A percentile compares a stretch with the other conserved stretches of the same genome.
Evolutionary conservation across 2,113 vertebrate species (phyloP).

Genomic region (Etheostoma cragini): DNA sequence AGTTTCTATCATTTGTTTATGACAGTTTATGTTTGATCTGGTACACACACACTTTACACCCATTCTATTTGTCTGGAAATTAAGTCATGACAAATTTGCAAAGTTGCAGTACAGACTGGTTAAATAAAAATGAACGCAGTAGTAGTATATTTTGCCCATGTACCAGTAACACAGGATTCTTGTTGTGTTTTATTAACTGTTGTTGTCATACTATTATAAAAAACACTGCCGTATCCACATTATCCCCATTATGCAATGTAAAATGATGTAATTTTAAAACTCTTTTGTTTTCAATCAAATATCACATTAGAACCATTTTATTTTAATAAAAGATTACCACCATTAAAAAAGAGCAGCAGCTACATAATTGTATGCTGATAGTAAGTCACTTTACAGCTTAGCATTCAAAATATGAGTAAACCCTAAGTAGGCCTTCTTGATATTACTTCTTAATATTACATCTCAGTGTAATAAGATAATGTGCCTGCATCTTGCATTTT

Average conservation of each 20-base stretch:
- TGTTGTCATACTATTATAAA: not conserved
- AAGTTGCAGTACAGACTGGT: not conserved
- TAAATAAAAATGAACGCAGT: not conserved
- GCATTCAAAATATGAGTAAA: not conserved
- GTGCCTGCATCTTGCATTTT: not conserved
- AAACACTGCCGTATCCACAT: not conserved
- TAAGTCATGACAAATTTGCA: conserved; percentile 5
- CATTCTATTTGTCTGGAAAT: conserved; percentile 11
- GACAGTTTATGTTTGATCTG: not conserved
- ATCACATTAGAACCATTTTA: not conserved
- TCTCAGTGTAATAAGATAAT: not conserved
- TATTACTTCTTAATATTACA: not conserved
- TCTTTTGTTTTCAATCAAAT: not conserved
- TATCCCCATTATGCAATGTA: not conserved
- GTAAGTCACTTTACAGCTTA: not conserved
- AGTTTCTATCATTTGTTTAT: conserved; percentile 5
- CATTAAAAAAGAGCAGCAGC: not conserved
- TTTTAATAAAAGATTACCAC: not conserved
- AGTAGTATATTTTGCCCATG: not conserved
- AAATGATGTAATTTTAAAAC: not conserved
- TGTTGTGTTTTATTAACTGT: not conserved
- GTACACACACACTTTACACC: conserved; percentile 5
- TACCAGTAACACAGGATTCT: not conserved
- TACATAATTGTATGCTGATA: not conserved
- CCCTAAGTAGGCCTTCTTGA: not conserved